These are phyloP conservation scores for Avahi laniger DNA, from an alignment of 2,797 vertebrate species.

Conservation along the genomic window DNA sequence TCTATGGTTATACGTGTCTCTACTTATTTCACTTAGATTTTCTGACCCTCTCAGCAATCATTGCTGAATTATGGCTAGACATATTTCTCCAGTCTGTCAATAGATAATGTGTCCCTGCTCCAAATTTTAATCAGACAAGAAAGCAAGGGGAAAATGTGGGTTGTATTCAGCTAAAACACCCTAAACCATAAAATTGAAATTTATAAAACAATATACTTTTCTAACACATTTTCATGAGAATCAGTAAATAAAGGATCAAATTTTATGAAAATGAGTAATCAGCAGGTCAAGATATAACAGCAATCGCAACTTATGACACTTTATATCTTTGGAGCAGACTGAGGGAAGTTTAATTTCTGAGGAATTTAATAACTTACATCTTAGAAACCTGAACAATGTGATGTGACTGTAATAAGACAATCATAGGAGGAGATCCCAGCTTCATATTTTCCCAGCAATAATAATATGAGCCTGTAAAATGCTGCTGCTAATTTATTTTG, in stretches of 20 bases:
- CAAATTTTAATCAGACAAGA: conserved; percentile 46
- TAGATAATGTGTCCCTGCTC: not conserved
- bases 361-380: not conserved
- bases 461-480: not conserved
- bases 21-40: conserved; percentile 53
- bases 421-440: not conserved
- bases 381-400: not conserved
- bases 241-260: not conserved
- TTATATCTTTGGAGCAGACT: not conserved
- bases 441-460: conserved; percentile 43
- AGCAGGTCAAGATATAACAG: not conserved
- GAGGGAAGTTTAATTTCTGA: conserved; percentile 34
- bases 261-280: conserved; percentile 14
- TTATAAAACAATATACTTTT: conserved; percentile 28
- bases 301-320: not conserved
- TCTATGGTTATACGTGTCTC: conserved; percentile 48
- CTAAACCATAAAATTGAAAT: not conserved
- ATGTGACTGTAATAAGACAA: not conserved
- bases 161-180: conserved; percentile 29
- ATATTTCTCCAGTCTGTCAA: not conserved
- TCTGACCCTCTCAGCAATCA: conserved; percentile 48
- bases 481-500: not conserved
- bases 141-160: not conserved
- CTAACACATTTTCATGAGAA: not conserved
- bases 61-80: not conserved